A percentile compares a stretch with the other conserved stretches of the same genome.
Conservation (phyloP, 2,113 vertebrate genomes). For the Andinoacara biseriatus region DNA sequence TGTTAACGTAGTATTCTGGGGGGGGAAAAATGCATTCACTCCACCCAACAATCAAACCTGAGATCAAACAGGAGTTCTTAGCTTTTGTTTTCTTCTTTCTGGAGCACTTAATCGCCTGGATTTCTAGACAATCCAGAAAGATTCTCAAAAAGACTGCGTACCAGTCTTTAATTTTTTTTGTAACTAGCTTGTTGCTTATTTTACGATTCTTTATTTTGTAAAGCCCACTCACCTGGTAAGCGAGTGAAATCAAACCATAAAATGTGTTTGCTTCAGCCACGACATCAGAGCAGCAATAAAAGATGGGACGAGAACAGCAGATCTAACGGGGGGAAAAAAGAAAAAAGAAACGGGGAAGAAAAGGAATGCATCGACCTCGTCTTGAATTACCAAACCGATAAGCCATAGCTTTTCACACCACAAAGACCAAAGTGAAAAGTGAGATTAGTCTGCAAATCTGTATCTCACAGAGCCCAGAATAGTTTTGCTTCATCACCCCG, state of each 20-base stretch:
- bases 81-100: slow-evolving; percentile 16
- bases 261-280: slow-evolving; percentile 3
- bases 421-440: slow-evolving; percentile 44
- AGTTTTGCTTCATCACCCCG: slow-evolving; percentile 43
- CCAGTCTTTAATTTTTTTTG: slow-evolving; percentile 10
- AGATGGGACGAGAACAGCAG: slow-evolving; percentile 13
- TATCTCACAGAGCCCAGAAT: slow-evolving; percentile 43
- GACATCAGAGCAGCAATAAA: slow-evolving; percentile 37
- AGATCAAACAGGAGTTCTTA: slow-evolving; percentile 2
- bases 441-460: slow-evolving; percentile 40
- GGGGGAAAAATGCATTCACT: slow-evolving; percentile 11
- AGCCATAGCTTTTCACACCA: slow-evolving; percentile 51
- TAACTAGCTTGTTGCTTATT: neutral
- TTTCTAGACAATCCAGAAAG: slow-evolving; percentile 34
- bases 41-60: slow-evolving; percentile 14
- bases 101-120: slow-evolving; percentile 9
- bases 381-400: slow-evolving; percentile 44
- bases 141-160: neutral
- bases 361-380: slow-evolving; percentile 19
- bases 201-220: neutral
- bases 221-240: neutral
- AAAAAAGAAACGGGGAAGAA: neutral
- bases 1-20: slow-evolving; percentile 23
- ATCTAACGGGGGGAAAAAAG: neutral
- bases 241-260: slow-evolving; percentile 28